Conservation (phyloP, 2,113 vertebrate genomes). For the Ictidomys tridecemlineatus region DNA sequence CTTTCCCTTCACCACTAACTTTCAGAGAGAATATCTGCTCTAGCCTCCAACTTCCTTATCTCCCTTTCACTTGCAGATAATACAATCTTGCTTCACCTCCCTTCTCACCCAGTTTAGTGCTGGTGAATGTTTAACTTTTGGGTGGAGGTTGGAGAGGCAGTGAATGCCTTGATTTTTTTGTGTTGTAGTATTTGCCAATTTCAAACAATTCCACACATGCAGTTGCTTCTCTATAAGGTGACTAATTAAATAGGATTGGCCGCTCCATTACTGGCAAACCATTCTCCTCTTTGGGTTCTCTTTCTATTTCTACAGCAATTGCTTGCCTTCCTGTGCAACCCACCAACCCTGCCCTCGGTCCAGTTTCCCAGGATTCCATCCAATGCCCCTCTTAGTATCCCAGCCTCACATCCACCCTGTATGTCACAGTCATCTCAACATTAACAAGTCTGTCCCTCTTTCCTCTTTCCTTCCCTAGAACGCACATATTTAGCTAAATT, state of each 20-base stretch:
- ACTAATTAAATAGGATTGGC: neutral
- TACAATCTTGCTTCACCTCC: neutral
- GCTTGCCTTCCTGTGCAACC: neutral
- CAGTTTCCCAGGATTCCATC: neutral
- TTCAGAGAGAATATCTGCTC: neutral
- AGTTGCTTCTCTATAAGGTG: neutral
- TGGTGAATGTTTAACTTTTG: neutral
- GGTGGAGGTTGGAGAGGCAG: too few species aligned
- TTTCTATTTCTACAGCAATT: neutral
- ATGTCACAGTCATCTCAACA: neutral
- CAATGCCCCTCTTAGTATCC: neutral
- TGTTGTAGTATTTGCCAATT: neutral
- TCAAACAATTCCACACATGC: neutral
- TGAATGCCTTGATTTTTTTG: neutral
- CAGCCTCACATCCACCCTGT: fast-evolving
- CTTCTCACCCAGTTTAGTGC: neutral
- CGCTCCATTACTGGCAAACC: neutral
- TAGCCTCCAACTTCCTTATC: neutral
- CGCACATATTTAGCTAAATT: neutral
- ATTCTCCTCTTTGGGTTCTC: neutral
- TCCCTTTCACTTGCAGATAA: too few species aligned
- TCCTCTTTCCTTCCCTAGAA: neutral
- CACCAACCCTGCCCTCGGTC: too few species aligned
- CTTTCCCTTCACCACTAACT: neutral
- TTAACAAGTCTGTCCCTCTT: neutral